A percentile compares a stretch with the other conserved stretches of the same genome.
Evolutionary conservation across 1,140 invertebrate species (phyloP).

Genomic region (Brevipalpus yothersi): DNA sequence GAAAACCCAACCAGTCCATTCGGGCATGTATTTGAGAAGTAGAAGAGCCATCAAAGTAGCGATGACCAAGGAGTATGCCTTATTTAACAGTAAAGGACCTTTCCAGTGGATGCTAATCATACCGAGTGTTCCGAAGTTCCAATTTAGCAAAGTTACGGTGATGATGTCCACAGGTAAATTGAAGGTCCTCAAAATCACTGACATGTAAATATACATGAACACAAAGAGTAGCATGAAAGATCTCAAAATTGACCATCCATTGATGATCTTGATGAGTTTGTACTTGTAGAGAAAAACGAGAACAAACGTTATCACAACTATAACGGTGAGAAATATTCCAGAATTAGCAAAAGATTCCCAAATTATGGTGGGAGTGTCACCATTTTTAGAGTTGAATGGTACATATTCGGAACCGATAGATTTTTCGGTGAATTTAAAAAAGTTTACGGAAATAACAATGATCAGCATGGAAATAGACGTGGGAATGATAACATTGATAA

Average conservation of each 20-base stretch:
- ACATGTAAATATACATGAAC: slow-evolving; percentile 31
- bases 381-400: slow-evolving; percentile 78
- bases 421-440: slow-evolving; percentile 72
- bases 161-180: slow-evolving; percentile 90
- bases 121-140: slow-evolving; percentile 92
- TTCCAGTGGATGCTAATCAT: slow-evolving; percentile 98
- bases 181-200: slow-evolving; percentile 58
- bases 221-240: slow-evolving; percentile 86
- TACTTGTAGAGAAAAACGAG: slow-evolving; percentile 87
- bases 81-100: slow-evolving; percentile 81
- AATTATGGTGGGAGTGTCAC: slow-evolving; percentile 62
- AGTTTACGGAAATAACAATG: slow-evolving; percentile 82
- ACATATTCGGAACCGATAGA: slow-evolving; percentile 90
- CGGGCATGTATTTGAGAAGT: slow-evolving; percentile 97
- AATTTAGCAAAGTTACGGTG: slow-evolving; percentile 64
- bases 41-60: slow-evolving; percentile 92
- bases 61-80: slow-evolving; percentile 88
- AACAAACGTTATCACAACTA: slow-evolving; percentile 79
- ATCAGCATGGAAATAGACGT: slow-evolving; percentile 92
- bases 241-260: slow-evolving; percentile 84
- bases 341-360: slow-evolving; percentile 93
- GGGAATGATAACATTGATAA: slow-evolving; percentile 90
- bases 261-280: slow-evolving; percentile 75
- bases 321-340: slow-evolving; percentile 67
- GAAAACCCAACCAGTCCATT: slow-evolving; percentile 96